Evolutionary conservation across 2,797 vertebrate species (phyloP), one percentile per base, ranked within the genome.

Genomic region (Anabacerthia variegaticeps): DNA sequence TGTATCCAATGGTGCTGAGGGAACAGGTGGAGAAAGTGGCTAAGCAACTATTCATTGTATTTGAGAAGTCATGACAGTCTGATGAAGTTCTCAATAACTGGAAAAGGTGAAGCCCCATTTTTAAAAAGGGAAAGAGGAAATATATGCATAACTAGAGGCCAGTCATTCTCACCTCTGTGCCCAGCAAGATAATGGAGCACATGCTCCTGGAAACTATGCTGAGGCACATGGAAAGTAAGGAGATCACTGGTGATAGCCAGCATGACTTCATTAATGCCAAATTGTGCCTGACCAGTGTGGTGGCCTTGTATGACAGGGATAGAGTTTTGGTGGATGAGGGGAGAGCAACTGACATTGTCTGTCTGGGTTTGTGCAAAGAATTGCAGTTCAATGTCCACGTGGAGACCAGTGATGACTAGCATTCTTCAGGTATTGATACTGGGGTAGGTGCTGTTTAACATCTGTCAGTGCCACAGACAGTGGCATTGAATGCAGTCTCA

Each of bases 401-500:
- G 19, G 27, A 32, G 4, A 41, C 6, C 14, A 55, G 34, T 34
- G 22, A 27, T 0, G 0, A 41, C 7, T 48, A 19, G 10, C 30
- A 20, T 75, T 48, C 55, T 14, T 68, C 36, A 36, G 21, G 39
- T 3, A 2, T 22, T 0, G 0, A 4, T 48, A 9, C 2, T 48
- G 34, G 30, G 21, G 48, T 30, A 0, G 0, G 26, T 32, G 34
- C 22, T 12, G 21, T 61, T 61, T 68, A 27, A 27, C 8, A 36
- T 61, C 30, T 81, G 5, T 22, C 49, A 32, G 13, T 5, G 16
- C 3, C 34, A 11, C 4, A 3, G 6, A 7, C 30, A 19, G 34
- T 23, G 41, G 28, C 18, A 41, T 16, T 2, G 3, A 54, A 37
- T 12, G 4, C 21, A 54, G 6, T 26, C 34, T 62, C 62, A 68